Percentiles rank a stretch among this genome's conserved stretches.
phyloP scores from a whole-genome alignment of 2,888 invertebrate genomes.

The Cryptocephalus moraei region DNA sequence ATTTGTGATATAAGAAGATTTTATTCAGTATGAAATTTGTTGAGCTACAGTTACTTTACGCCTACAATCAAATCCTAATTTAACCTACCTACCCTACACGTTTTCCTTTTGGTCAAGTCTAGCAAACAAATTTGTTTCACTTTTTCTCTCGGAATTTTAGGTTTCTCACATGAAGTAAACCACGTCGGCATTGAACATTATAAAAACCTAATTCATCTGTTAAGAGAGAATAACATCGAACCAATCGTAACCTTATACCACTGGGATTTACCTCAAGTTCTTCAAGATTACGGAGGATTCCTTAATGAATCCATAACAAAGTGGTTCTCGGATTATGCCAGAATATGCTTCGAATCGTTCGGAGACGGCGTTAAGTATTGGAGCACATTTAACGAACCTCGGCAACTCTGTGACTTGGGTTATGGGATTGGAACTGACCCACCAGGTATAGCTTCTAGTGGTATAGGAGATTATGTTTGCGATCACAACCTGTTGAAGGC shows the following conservation, averaged over 20 bases:
- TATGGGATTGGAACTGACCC: slow-evolving; percentile 25
- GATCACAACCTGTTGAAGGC: slow-evolving; percentile 54
- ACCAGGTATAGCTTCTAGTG: slow-evolving; percentile 35
- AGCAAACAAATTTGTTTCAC: no score
- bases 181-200: slow-evolving; percentile 34
- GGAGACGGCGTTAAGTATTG: slow-evolving; percentile 33
- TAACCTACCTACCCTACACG: no score
- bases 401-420: slow-evolving; percentile 22
- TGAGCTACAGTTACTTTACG: no score
- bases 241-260: slow-evolving; percentile 45
- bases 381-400: slow-evolving; percentile 45
- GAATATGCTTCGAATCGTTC: slow-evolving; percentile 30
- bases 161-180: slow-evolving; percentile 39
- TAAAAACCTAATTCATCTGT: slow-evolving; percentile 18
- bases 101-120: no score
- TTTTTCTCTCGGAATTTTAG: slow-evolving; percentile 25
- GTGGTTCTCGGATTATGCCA: slow-evolving; percentile 45
- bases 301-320: slow-evolving; percentile 42
- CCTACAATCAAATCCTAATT: no score
- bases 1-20: no score
- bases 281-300: slow-evolving; percentile 39
- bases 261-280: slow-evolving; percentile 45
- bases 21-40: no score
- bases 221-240: slow-evolving; percentile 42
- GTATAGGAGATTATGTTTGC: slow-evolving; percentile 51